Evolutionary conservation across 2,888 invertebrate genomes (phyloP).

Genomic region (Heliconius ethilla): DNA sequence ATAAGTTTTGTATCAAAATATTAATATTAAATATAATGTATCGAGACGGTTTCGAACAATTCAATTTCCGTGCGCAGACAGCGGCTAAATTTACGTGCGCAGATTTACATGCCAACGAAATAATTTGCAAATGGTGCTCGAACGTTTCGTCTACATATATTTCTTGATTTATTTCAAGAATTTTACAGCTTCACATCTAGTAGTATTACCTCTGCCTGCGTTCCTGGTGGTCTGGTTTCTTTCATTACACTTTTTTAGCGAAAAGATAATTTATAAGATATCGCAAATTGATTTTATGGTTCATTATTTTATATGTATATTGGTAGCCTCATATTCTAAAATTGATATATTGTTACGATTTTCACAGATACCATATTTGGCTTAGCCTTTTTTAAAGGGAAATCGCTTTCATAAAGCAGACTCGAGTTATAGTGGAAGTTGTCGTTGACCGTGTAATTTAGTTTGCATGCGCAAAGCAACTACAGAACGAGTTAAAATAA

Average conservation of each 20-base stretch:
- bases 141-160: constrained; percentile 68
- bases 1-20: constrained; percentile 47
- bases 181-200: constrained; percentile 38
- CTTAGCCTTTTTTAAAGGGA: constrained; percentile 11
- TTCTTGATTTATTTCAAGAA: constrained; percentile 59
- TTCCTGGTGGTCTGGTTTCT: neutral
- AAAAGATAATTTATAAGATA: neutral
- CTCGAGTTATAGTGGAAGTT: constrained; percentile 20
- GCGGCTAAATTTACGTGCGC: constrained; percentile 78
- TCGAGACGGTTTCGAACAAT: constrained; percentile 76
- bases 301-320: neutral
- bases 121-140: constrained; percentile 76
- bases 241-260: neutral
- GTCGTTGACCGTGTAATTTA: constrained; percentile 24
- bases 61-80: constrained; percentile 81
- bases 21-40: constrained; percentile 67
- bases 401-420: constrained; percentile 21
- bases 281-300: neutral
- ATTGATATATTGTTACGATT: neutral
- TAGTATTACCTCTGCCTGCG: constrained; percentile 17
- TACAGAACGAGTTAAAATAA: constrained; percentile 21
- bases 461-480: constrained; percentile 22
- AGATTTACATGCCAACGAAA: constrained; percentile 78
- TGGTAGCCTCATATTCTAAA: neutral
- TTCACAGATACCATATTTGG: neutral